Evolutionary conservation across 1,140 invertebrate genomes (phyloP).

Genomic region (Acyrthosiphon pisum): DNA sequence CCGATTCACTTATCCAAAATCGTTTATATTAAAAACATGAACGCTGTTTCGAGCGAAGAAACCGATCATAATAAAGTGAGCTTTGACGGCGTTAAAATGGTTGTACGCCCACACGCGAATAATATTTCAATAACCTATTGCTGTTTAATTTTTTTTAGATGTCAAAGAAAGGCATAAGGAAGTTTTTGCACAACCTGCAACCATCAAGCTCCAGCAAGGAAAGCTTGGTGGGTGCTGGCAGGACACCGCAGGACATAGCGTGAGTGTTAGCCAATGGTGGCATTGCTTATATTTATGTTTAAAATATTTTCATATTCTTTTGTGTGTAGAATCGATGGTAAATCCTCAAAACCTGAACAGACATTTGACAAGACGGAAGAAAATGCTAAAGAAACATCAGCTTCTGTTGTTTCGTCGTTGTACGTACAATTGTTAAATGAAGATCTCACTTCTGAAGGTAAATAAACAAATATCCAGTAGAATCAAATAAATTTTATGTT

Average conservation of each 20-base stretch:
- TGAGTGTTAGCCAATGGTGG: background rate
- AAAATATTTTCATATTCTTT: background rate
- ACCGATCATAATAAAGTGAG: background rate
- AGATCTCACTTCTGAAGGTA: slow-evolving; percentile 27
- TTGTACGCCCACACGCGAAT: background rate
- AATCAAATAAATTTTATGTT: no score
- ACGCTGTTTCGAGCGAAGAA: background rate
- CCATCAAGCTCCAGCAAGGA: background rate
- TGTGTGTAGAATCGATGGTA: background rate
- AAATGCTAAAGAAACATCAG: background rate
- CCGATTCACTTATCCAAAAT: no score
- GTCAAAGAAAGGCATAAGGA: slow-evolving; percentile 12
- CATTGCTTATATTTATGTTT: background rate
- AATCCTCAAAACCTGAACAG: background rate
- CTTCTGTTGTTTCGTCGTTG: background rate
- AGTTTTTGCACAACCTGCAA: background rate
- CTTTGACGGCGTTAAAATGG: background rate
- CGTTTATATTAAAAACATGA: background rate
- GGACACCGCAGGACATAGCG: background rate
- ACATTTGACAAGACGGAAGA: background rate
- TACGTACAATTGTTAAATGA: slow-evolving; percentile 5
- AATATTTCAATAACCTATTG: background rate
- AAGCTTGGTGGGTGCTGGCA: background rate
- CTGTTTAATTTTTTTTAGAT: background rate
- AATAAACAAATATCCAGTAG: background rate